Evolutionary conservation across 2,113 vertebrate species (phyloP), one percentile per base, ranked within the genome.

Genomic region (Columba janthina): DNA sequence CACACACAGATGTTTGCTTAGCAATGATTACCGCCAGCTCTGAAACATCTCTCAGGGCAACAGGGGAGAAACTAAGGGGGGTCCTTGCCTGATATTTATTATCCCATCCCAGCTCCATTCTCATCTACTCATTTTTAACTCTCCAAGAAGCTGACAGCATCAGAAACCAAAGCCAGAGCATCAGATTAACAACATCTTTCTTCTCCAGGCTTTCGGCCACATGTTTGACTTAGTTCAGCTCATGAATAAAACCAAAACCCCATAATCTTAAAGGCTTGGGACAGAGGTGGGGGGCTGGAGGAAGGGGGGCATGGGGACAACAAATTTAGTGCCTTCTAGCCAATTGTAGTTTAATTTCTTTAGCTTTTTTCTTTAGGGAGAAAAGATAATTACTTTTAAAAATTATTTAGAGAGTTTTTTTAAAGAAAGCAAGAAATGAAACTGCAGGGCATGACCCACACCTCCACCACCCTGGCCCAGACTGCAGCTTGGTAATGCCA

Each of bases 101-200:
- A 61, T 67, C 72, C 87, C 61, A n/a, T 40, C 83, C 60, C 90
- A 74, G 42, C 70, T 90, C 69, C 4, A 0, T 71, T 71, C 69
- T 69, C 76, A 60, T 80, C 71, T 26, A 44, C 36, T 74, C 26
- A 3, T 91, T 92, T 90, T 75, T 77, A 75, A 22, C 53, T 94
- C 79, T 32, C 69, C 0, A 7, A 82, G 89, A 12, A 87, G 76
- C 61, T 92, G 94, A 89, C 90, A 94, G 83, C 65, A 75, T 36
- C 61, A 61, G 91, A 61, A 93, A 69, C 38, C 1, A 17, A 84
- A 85, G 95, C 83, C 86, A 95, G 83, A 81, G 73, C 51, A 17
- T 81, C 79, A 81, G 72, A 93, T 86, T 77, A 89, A 75, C 86
- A 90, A 11, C 65, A 81, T 87, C 42, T 70, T 92, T 67, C 79